A percentile compares a stretch with the other conserved stretches of the same genome.
Conservation (phyloP, 2,888 invertebrate species). For the Ptilodon capucinus region DNA sequence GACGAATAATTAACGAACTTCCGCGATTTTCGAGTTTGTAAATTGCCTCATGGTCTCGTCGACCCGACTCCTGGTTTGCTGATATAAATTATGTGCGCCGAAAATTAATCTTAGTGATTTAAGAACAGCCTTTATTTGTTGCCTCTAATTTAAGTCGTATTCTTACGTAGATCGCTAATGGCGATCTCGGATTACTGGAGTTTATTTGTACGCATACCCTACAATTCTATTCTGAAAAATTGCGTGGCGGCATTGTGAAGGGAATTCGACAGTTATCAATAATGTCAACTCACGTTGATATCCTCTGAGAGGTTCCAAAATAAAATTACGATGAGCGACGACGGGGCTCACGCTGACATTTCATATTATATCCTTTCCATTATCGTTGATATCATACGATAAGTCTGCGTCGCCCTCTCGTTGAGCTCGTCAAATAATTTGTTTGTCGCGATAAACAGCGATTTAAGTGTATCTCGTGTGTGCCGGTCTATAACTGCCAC, state of each 20-base stretch:
- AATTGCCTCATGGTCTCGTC: constrained; percentile 80
- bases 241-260: constrained; percentile 14
- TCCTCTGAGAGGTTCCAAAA: constrained; percentile 26
- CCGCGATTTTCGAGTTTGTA: constrained; percentile 82
- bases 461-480: constrained; percentile 11
- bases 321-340: constrained; percentile 32
- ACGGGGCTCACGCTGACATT: constrained; percentile 14
- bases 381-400: constrained; percentile 29
- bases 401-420: background rate
- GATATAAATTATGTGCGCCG: constrained; percentile 77
- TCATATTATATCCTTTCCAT: constrained; percentile 20
- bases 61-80: constrained; percentile 74
- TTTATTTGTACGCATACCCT: background rate
- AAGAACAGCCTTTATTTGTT: constrained; percentile 64
- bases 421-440: constrained; percentile 6
- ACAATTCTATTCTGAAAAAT: constrained; percentile 5
- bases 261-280: constrained; percentile 24
- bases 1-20: constrained; percentile 81
- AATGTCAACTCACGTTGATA: constrained; percentile 23
- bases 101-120: constrained; percentile 79
- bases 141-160: constrained; percentile 44
- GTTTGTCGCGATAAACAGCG: constrained; percentile 15
- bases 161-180: constrained; percentile 32
- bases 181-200: constrained; percentile 19
- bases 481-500: constrained; percentile 13